Conservation (phyloP, 2,113 vertebrate species). For the Percopsis transmontana region DNA sequence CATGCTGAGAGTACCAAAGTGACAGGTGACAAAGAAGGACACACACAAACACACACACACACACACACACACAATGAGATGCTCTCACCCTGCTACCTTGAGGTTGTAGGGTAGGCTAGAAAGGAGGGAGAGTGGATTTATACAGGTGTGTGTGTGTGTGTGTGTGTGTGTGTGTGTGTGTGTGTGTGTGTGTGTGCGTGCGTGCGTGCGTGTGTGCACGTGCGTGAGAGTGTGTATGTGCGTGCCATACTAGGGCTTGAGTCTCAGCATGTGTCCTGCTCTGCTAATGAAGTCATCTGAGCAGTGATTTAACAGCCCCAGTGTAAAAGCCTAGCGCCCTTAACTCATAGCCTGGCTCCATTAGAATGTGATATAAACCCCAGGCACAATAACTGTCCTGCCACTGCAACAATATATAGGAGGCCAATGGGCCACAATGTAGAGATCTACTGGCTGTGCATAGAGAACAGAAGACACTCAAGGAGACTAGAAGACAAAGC, state of each 20-base stretch:
- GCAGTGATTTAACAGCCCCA: constrained; percentile 73
- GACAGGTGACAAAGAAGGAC: constrained; percentile 83
- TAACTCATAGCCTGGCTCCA: constrained; percentile 76
- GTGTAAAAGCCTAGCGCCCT: constrained; percentile 72
- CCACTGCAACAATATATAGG: constrained; percentile 73
- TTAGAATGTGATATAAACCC: constrained; percentile 79
- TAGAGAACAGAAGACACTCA: constrained; percentile 59
- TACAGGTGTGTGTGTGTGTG: constrained; percentile 21
- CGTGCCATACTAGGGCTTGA: constrained; percentile 18
- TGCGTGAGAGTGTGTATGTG: constrained; percentile 37
- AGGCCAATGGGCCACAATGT: constrained; percentile 59
- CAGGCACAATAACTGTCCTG: constrained; percentile 71
- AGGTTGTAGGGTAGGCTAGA: constrained; percentile 47
- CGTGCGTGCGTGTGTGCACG: constrained; percentile 13
- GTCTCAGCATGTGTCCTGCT: constrained; percentile 71
- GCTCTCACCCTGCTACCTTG: constrained; percentile 64
- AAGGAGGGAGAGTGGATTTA: constrained; percentile 60
- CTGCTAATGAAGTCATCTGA: constrained; percentile 79
- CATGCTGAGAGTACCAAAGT: constrained; percentile 70
- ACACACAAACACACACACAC: constrained; percentile 35
- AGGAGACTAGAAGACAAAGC: constrained; percentile 60
- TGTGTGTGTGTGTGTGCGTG: background rate
- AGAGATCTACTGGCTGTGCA: constrained; percentile 38
- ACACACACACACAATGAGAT: constrained; percentile 74
- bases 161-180: background rate